Evolutionary conservation across 92 coral and sea anemone genomes (phyloP), one percentile per base, ranked within the genome.

Genomic region (Pocillopora grandis): DNA sequence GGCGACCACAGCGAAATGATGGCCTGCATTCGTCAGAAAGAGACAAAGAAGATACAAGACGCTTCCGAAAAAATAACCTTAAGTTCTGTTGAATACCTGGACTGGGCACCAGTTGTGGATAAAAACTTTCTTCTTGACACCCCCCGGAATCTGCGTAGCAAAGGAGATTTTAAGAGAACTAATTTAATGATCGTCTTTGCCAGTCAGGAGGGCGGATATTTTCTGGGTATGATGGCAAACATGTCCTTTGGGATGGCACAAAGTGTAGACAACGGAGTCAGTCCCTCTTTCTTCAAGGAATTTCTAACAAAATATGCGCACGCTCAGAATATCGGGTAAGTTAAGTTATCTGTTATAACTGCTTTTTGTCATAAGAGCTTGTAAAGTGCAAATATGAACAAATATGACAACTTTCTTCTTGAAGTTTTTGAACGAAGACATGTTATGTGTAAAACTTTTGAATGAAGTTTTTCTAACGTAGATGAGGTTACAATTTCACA

Each of bases 81-180:
- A 20, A 0, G 1, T 2, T 52, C 12, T 42, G 10, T 11, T 4
- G 84, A 68, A 12, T 16, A 75, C 18, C 52, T 76, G 18, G 33
- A 27, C 49, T 89, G 89, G 89, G 79, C 80, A 12, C 92, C 92
- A 15, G 92, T 89, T 19, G 85, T 89, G 12, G 92, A 89, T 56
- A 81, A 69, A 8, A 62, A 64, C 61, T 89, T 89, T 72, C 92
- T 89, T 75, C 72, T 55, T 35, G 92, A 81, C 20, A 67, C 79
- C 0, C 90, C 92, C 9, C 84, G 59, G 21, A 68, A 63, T 58
- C 62, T 89, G 57, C 78, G 90, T 27, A 10, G 55, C 10, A 62
- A 77, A 16, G 81, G 87, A 36, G 52, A 71, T 0, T 89, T 89
- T 37, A 60, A 68, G 14, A 76, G 86, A 58, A 77, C 58, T 2